Evolutionary conservation across 2,797 vertebrate genomes (phyloP), one percentile per base, ranked within the genome.

Genomic region (Tympanoctomys barrerae): DNA sequence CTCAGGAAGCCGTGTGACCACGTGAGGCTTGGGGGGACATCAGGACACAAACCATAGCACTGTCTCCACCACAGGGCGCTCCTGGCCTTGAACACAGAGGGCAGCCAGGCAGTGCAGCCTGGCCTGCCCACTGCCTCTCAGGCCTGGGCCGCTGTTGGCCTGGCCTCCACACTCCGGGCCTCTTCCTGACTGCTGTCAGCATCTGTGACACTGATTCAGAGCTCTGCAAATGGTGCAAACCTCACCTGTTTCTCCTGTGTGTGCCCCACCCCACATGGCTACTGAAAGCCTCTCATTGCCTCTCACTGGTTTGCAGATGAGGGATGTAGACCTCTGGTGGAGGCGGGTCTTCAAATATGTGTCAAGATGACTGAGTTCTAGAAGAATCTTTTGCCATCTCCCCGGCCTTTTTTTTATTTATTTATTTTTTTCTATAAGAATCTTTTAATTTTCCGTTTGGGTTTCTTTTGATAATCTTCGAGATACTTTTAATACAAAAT

Each of bases 171-270:
- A 9, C 24, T 28, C 70, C 62, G 57, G 54, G 57, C 52, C 66
- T 52, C 52, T n/a, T 11, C 14, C 16, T 7, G 19, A 28, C 71
- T 36, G 19, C 39, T 49, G 2, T 28, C 19, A 13, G 84, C 26
- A 0, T n/a, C 61, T 33, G 0, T 28, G 2, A 2, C 31, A 28
- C 62, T 1, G 19, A 46, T 3, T 86, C 61, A 0, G 3, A 13
- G 54, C 36, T 46, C 81, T n/a, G 73, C 52, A 77, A 80, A 57
- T 0, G 0, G 26, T 14, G 3, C 4, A 36, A 46, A 18, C n/a
- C 59, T 14, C 33, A 64, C 28, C 26, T 64, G 7, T 28, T 33
- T 11, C 42, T n/a, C n/a, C 5, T 14, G 18, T 18, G n/a, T 13
- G 5, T 36, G 2, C 7, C 31, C 3, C 1, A 0, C 26, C 46